Base-by-base conservation (phyloP, 2,113 vertebrate genomes). In the Paralichthys olivaceus region DNA sequence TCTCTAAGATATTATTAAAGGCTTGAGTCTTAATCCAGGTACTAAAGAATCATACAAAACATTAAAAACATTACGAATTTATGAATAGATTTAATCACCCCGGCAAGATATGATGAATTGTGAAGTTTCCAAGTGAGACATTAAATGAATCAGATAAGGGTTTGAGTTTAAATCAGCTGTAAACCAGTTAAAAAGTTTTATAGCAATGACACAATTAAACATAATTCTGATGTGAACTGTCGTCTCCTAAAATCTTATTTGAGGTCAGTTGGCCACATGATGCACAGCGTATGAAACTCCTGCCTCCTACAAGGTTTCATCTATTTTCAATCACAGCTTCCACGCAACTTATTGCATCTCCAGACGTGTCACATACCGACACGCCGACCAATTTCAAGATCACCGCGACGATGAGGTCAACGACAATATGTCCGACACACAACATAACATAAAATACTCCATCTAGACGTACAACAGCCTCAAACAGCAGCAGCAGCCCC, bases 191-290 rank as follows among this genome's bases (percentile, higher is more conserved):
- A 32, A 67, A 61, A 66, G 45, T 64, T 68, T 75, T 45, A 22
- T 9, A 77, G 69, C 69, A 68, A 25, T 53, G 34, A 75, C n/a
- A 69, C 8, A n/a, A 56, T 62, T 26, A 51, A 53, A 54, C 62
- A 28, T 0, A 29, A 69, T 51, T 23, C 54, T 23, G 32, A 34
- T 7, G 22, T 23, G 8, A 51, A 68, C 61, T 23, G 45, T 28
- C 29, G 26, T n/a, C 66, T 57, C 26, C 26, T 34, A 60, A 59
- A 60, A 56, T 69, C 0, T 7, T 49, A 20, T 77, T 20, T 29
- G 77, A 77, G 57, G 79, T 86, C 67, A 74, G 25, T 17, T 81
- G 83, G 76, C 79, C 55, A 69, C 14, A n/a, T 29, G 75, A 65
- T 60, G 73, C 77, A 72, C 81, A 77, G 77, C 61, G 77, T 66